phyloP scores from a whole-genome alignment of 2,113 vertebrate genomes.

The Hemichromis elongatus region DNA sequence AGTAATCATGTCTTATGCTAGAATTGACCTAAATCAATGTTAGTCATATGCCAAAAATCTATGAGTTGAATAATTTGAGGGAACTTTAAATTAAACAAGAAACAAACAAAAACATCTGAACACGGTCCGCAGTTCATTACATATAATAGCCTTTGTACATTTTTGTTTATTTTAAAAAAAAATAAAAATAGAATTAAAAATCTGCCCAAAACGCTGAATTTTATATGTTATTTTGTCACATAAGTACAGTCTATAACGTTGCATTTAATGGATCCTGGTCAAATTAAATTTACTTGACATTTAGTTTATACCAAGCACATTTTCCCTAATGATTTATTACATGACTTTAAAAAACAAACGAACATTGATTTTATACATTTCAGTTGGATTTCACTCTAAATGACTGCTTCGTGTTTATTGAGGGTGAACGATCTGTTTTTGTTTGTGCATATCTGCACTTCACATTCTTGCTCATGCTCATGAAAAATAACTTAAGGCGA shows the following conservation, averaged over 20 bases:
- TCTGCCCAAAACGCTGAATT: neutral
- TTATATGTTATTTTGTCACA: neutral
- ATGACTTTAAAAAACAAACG: neutral
- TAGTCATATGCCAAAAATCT: neutral
- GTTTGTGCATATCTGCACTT: neutral
- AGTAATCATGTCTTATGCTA: neutral
- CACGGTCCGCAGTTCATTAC: accelerated
- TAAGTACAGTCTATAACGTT: neutral
- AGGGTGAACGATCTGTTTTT: neutral
- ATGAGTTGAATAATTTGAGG: neutral
- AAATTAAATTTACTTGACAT: neutral
- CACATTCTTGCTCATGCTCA: neutral
- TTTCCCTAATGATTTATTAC: neutral
- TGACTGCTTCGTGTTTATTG: neutral
- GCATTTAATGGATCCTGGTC: neutral
- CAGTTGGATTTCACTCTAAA: neutral
- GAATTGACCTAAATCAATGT: neutral
- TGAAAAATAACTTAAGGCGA: neutral
- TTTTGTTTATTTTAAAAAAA: neutral
- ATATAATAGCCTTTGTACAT: neutral
- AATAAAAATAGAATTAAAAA: neutral
- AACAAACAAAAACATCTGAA: neutral
- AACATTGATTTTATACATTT: neutral
- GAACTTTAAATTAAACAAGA: neutral
- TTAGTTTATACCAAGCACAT: neutral